These are phyloP conservation scores for Andrena camellia DNA, from an alignment of 2,888 invertebrate species.

Conservation along the genomic window DNA sequence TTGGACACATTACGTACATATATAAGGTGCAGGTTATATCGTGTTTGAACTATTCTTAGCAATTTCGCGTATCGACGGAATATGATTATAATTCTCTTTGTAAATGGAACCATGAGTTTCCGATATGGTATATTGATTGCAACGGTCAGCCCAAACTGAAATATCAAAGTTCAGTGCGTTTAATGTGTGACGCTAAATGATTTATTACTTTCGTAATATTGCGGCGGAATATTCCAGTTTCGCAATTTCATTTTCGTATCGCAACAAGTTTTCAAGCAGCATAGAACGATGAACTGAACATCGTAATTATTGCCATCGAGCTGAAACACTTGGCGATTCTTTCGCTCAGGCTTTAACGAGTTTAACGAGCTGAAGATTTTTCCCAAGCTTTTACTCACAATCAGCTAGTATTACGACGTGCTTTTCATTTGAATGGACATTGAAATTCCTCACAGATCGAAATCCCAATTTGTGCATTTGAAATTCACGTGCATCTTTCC, in stretches of 20 bases:
- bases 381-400: no score
- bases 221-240: not conserved
- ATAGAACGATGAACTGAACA: not conserved
- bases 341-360: not conserved
- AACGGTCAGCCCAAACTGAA: not conserved
- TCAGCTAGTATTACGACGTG: no score
- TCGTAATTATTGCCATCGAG: not conserved
- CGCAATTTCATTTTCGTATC: not conserved
- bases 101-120: not conserved
- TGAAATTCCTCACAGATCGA: no score
- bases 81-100: conserved; percentile 4
- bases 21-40: not conserved
- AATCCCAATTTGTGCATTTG: no score
- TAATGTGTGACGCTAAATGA: conserved; percentile 14
- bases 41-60: not conserved
- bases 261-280: not conserved
- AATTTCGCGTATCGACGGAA: not conserved
- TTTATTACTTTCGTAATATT: conserved; percentile 14
- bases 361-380: no score
- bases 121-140: conserved; percentile 4
- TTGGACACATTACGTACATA: not conserved
- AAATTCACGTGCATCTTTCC: no score
- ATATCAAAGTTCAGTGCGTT: conserved; percentile 16
- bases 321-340: not conserved
- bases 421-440: no score